Conservation (phyloP, 2,797 vertebrate species). For the Perodicticus potto region DNA sequence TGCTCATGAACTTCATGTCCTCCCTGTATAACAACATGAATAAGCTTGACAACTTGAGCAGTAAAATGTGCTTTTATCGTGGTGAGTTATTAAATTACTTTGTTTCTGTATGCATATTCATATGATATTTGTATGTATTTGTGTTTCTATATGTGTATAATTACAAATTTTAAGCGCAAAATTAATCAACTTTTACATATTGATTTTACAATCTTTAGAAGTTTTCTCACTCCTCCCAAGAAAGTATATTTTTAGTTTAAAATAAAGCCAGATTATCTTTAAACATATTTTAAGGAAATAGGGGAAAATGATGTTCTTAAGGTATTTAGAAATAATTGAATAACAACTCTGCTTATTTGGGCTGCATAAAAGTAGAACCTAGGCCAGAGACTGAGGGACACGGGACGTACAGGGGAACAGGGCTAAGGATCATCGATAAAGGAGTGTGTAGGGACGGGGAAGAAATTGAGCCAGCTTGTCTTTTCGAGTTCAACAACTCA, state of each 20-base stretch:
- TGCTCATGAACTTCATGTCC: no score
- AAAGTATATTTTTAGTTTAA: neutral
- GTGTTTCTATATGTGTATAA: neutral
- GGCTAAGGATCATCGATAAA: neutral
- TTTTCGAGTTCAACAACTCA: neutral
- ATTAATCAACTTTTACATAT: neutral
- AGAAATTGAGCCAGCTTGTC: neutral
- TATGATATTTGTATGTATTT: neutral
- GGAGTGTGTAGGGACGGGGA: neutral
- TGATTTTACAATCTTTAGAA: neutral
- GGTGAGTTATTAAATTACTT: neutral
- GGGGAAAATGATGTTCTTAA: neutral
- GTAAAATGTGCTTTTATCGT: neutral
- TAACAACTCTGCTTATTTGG: neutral
- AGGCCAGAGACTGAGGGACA: neutral
- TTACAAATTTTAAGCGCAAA: neutral
- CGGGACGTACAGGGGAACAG: neutral
- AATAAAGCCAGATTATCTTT: neutral
- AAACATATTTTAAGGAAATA: neutral
- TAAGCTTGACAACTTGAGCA: neutral
- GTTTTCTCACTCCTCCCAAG: neutral
- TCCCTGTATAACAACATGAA: neutral
- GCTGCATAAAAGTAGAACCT: neutral
- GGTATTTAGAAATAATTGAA: neutral
- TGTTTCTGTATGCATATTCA: neutral